A percentile compares a stretch with the other conserved stretches of the same genome.
Conservation (phyloP, 2,888 invertebrate genomes). For the Heliconius ismenius region DNA sequence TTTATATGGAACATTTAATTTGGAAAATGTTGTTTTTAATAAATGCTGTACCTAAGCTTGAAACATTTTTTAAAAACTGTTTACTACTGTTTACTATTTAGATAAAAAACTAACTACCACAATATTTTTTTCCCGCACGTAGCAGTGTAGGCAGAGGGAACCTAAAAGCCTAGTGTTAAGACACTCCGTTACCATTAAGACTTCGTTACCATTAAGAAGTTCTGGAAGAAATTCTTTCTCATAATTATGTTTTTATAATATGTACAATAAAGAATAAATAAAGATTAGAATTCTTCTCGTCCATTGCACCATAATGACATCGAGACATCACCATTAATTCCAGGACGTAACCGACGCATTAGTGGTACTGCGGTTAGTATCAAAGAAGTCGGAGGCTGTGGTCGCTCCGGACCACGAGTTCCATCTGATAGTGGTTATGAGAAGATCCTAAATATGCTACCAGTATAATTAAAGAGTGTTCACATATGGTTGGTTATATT, state of each 20-base stretch:
- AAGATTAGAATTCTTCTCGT: no score
- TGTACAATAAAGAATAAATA: no score
- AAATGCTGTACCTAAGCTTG: not conserved
- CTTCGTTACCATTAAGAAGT: no score
- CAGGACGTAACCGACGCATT: slow-evolving; percentile 73
- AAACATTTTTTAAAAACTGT: no score
- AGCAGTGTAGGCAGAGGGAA: not conserved
- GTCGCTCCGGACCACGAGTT: slow-evolving; percentile 73
- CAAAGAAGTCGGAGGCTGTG: slow-evolving; percentile 73
- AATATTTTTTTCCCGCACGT: not conserved
- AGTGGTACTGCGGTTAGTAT: slow-evolving; percentile 66
- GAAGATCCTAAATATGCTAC: slow-evolving; percentile 46
- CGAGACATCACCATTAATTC: not conserved
- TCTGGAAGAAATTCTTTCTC: no score
- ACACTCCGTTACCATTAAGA: no score
- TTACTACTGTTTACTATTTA: no score
- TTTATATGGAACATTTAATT: not conserved
- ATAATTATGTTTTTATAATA: no score
- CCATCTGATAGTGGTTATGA: slow-evolving; percentile 74
- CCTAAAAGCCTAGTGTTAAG: not conserved
- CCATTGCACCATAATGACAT: no score
- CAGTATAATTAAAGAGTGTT: not conserved
- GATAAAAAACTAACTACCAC: no score
- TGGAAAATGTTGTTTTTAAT: not conserved
- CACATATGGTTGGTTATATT: not conserved